Evolutionary conservation across 53 echinoderm and acorn worm genomes (phyloP).

Genomic region (Hippasteria phrygiana): DNA sequence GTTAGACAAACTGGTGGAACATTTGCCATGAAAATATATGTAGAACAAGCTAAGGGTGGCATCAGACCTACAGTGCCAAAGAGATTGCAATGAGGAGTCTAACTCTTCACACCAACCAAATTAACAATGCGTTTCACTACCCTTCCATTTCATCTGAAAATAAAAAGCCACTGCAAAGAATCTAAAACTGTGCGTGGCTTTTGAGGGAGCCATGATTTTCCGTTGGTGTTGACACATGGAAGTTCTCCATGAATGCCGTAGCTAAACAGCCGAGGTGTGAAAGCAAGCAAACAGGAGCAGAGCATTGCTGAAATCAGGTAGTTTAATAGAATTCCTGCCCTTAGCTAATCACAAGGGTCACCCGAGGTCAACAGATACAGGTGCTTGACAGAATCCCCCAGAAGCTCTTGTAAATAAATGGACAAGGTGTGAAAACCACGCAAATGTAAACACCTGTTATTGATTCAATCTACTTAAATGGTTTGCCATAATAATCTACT

Average conservation of each 20-base stretch:
- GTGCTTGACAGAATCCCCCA: neutral
- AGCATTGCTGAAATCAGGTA: constrained; percentile 1
- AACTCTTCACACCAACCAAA: too few relatives aligned
- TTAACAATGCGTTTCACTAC: too few relatives aligned
- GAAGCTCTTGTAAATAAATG: constrained; percentile 12
- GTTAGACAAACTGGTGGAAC: too few relatives aligned
- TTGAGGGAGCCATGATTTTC: neutral
- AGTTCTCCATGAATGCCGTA: neutral
- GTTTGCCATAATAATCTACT: neutral
- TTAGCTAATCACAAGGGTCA: neutral
- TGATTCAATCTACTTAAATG: neutral
- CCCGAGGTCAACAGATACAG: constrained; percentile 20
- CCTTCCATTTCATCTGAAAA: too few relatives aligned
- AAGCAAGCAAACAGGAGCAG: neutral
- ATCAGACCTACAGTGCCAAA: too few relatives aligned
- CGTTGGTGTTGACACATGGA: neutral
- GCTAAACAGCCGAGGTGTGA: neutral
- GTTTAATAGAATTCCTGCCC: neutral
- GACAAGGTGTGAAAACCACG: constrained; percentile 32
- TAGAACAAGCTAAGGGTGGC: too few relatives aligned
- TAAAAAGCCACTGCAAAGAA: too few relatives aligned
- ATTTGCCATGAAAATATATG: too few relatives aligned
- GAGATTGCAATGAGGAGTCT: too few relatives aligned
- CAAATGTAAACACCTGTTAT: neutral
- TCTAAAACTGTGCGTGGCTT: neutral